Evolutionary conservation across 30 jellyfish, hydroid and myxozoan species (phyloP), one percentile per base, ranked within the genome.

Genomic region (Cassiopea andromeda): DNA sequence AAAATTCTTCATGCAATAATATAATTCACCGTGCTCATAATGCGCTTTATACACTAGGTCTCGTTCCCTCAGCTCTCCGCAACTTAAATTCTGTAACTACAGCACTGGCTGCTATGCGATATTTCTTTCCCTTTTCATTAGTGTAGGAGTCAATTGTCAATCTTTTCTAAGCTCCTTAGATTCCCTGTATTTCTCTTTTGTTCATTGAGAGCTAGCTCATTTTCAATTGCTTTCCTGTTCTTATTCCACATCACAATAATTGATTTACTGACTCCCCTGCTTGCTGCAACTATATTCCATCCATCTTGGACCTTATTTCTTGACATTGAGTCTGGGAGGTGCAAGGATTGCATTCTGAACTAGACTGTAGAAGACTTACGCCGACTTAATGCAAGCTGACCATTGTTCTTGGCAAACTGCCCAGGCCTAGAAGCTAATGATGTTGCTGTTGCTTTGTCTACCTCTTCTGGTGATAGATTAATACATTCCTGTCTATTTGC

Each of bases 31-130:
- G 38, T 27, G 38, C 38, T 27, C 38, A 27, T 27, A 27, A 27
- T 27, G 38, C 38, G 38, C 38, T 27, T 27, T 27, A 27, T 27
- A 27, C 38, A 27, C 38, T 27, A 27, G 38, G 38, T 27, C 38
- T 27, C 38, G 83, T 60, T 86, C 82, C 93, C 61, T 86, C 60
- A 58, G 93, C 88, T 57, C 93, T 77, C 46, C 93, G 82, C 88
- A 86, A 61, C 46, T 86, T 86, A 54, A 86, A 75, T 75, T 86
- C 88, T 44, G 88, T 47, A 86, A 86, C 83, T n/a, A 86, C 72
- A 48, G 48, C 82, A 68, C 61, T 68, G 38, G 84, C 87, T 16
- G 89, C 93, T 54, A 14, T 12, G 1, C 79, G 86, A 54, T 50
- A 71, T 38, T 18, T 84, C 49, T 84, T 68, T 17, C 92, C 77